phyloP scores from a whole-genome alignment of 2,888 invertebrate genomes.

The Eugnorisma glareosa region DNA sequence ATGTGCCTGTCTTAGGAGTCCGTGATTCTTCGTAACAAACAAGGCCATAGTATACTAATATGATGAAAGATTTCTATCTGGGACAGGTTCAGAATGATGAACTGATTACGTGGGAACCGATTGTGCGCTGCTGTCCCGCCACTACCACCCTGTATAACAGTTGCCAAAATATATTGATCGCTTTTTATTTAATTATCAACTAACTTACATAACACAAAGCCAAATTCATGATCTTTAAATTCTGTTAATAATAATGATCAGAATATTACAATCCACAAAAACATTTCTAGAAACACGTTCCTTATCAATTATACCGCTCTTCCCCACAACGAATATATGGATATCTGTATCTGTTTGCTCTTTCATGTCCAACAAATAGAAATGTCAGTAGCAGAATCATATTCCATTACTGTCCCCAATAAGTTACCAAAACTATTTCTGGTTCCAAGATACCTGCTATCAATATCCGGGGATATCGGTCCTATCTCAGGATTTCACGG shows the following conservation, averaged over 20 bases:
- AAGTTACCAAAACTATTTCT: constrained; percentile 84
- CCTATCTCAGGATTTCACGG: constrained; percentile 89
- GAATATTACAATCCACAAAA: neutral
- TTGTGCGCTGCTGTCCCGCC: too few relatives aligned
- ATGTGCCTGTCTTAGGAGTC: too few relatives aligned
- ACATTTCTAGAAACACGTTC: constrained; percentile 7
- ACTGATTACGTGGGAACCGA: too few relatives aligned
- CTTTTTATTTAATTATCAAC: neutral
- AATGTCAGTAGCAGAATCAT: constrained; percentile 73
- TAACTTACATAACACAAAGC: neutral
- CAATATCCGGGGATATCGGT: constrained; percentile 85
- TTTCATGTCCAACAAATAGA: constrained; percentile 55
- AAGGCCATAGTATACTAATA: too few relatives aligned
- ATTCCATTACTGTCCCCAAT: constrained; percentile 78
- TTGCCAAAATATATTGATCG: neutral
- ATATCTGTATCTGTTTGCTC: constrained; percentile 46
- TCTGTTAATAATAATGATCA: too few relatives aligned
- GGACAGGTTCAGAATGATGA: too few relatives aligned
- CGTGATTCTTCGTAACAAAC: too few relatives aligned
- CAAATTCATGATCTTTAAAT: neutral
- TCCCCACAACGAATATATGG: constrained; percentile 16
- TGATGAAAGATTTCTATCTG: too few relatives aligned
- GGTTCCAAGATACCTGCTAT: constrained; percentile 85
- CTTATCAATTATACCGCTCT: constrained; percentile 19
- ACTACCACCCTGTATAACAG: neutral